Base-by-base conservation (phyloP, 2,888 invertebrate species). In the Rhagium mordax region DNA sequence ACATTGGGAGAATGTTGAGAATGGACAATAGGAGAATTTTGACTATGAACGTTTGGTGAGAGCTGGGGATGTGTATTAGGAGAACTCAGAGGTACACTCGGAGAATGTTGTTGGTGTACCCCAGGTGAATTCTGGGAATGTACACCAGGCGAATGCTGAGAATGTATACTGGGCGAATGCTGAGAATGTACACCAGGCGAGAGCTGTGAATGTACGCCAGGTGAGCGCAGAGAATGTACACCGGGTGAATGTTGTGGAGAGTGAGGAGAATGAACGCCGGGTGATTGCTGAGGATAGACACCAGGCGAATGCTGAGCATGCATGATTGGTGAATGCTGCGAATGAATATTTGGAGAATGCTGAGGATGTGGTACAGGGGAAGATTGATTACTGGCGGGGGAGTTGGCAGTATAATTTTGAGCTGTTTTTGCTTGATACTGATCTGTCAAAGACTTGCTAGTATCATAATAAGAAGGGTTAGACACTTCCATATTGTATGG, bases 381-480 rank as follows among this genome's bases (percentile, higher is more conserved):
- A 24, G 82, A 77, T 49, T 82, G 81, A 60, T 81, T 84, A 57
- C 82, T 84, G 16, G 87, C 85, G 0, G 88, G 87, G 16, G 87
- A 87, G 72, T 82, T 84, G 15, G 84, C 82, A 13, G 85, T 83
- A 71, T 88, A 89, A 76, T 87, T 86, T 41, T 86, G 86, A 3
- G 86, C 84, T 0, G 85, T 79, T 72, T 88, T 88, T 2, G 86
- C 84, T 74, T 89, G 89, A 75, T 88, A 89, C 60, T 87, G 86
- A 16, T 89, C 76, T 85, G 82, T 81, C 79, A 90, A 81, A 33
- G 88, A 86, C 84, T 91, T 92, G 57, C 88, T 87, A 18, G 91
- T 90, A 78, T 94, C 94, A 78, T 93, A 93, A 82, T 90, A 92
- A 0, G 85, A 78, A 24, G 80, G 72, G 15, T 83, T 79, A 51